Evolutionary conservation across 2,888 invertebrate genomes (phyloP), one percentile per base, ranked within the genome.

Genomic region (Periphyllus acericola): DNA sequence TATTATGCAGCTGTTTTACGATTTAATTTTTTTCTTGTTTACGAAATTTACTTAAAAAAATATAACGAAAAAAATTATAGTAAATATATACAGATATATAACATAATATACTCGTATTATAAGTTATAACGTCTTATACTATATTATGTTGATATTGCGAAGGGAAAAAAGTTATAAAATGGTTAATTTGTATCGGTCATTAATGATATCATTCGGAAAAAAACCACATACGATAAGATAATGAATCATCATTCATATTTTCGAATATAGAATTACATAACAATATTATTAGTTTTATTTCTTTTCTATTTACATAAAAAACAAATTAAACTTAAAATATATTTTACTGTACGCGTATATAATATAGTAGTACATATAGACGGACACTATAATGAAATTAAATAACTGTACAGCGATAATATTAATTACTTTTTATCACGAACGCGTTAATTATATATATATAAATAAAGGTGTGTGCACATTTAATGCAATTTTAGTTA

Each of bases 221-320:
- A 32, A 71, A 71, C 32, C n/a, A 71, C 11, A 17, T 17, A 71
- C 29, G 71, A 71, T 71, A 71, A 71, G 60, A 60, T 60, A 71
- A 71, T 71, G 71, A 71, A 71, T 71, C 71, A 71, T 71, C 71
- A 71, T 71, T 71, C 71, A 71, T 71, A 71, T 71, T 32, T 71
- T 32, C 11, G 29, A 71, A 71, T 17, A 14, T 71, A 32, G 3
- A 71, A 29, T 32, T 71, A 32, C 17, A 71, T 32, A 29, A 71
- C 32, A 29, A 25, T 68, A 14, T 71, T 71, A 71, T 17, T 29
- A 71, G 29, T 71, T 29, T 71, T 71, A 32, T 71, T 71, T 71
- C 71, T 71, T 71, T 71, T 71, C 29, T 71, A 71, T 60, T 60
- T 71, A 71, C 29, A 32, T 29, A 71, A 29, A 71, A 17, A 29